Conservation (phyloP, 1,140 invertebrate species). For the Yoshiicerus persimilis region DNA sequence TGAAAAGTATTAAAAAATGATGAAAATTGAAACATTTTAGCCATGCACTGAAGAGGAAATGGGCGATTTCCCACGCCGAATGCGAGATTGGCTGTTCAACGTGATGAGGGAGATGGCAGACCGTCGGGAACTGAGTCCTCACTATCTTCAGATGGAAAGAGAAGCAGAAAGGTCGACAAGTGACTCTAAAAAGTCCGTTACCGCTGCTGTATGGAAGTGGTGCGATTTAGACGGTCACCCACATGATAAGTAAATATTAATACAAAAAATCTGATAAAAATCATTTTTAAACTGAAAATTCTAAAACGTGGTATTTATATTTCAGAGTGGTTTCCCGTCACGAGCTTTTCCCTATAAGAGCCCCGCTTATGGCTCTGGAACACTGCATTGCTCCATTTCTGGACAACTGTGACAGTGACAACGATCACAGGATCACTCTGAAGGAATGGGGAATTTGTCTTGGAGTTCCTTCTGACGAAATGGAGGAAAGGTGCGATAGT, state of each 20-base stretch:
- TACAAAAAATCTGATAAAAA: background rate
- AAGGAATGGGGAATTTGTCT: slow-evolving; percentile 90
- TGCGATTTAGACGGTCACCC: slow-evolving; percentile 77
- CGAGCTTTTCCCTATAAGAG: slow-evolving; percentile 91
- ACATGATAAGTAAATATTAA: slow-evolving; percentile 38
- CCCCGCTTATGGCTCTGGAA: slow-evolving; percentile 86
- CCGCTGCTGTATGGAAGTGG: slow-evolving; percentile 95
- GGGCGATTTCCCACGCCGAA: slow-evolving; percentile 85
- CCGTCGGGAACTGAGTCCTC: slow-evolving; percentile 77
- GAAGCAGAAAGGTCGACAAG: slow-evolving; percentile 77
- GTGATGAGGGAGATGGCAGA: slow-evolving; percentile 93
- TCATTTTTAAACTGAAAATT: too few species aligned
- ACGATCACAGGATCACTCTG: slow-evolving; percentile 85
- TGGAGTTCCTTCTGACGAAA: slow-evolving; percentile 72
- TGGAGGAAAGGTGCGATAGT: slow-evolving; percentile 64
- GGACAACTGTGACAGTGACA: slow-evolving; percentile 79
- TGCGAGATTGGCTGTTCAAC: slow-evolving; percentile 96
- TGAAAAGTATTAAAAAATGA: background rate
- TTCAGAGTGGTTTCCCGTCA: slow-evolving; percentile 73
- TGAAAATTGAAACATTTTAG: slow-evolving; percentile 52
- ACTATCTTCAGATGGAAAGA: slow-evolving; percentile 81
- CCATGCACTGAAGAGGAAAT: slow-evolving; percentile 80
- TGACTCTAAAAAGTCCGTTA: slow-evolving; percentile 78
- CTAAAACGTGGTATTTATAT: background rate
- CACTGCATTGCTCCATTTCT: slow-evolving; percentile 95